Percentiles rank a stretch among this genome's conserved stretches.
These are phyloP conservation scores for Rynchops niger DNA, from an alignment of 2,113 vertebrate genomes.

Conservation along the genomic window DNA sequence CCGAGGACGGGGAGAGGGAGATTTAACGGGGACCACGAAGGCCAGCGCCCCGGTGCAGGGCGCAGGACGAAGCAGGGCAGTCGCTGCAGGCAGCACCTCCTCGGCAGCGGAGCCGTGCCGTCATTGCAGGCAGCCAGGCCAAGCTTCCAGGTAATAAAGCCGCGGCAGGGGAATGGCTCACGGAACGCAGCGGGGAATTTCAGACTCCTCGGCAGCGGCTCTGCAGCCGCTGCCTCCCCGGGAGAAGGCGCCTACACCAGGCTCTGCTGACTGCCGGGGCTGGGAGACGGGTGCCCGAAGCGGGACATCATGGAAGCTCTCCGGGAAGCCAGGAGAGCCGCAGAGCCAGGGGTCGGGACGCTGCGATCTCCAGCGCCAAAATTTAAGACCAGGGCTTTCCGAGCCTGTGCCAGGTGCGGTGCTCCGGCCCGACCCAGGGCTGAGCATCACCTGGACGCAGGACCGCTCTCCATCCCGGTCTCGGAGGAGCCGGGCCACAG, in stretches of 20 bases:
- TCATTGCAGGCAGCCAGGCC: not conserved
- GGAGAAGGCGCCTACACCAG: not conserved
- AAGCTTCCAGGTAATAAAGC: not conserved
- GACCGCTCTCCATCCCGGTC: not conserved
- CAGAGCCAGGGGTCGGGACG: not conserved
- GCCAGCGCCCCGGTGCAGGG: not conserved
- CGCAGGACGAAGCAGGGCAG: not conserved
- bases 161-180: not conserved
- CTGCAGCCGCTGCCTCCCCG: not conserved
- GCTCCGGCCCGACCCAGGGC: not conserved
- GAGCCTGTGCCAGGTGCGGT: not conserved
- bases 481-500: not conserved
- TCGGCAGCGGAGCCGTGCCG: not conserved
- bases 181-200: not conserved
- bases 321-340: not conserved
- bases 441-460: not conserved
- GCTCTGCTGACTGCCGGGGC: not conserved
- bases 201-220: not conserved
- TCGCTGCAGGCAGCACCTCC: not conserved
- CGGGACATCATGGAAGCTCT: not conserved
- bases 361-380: not conserved
- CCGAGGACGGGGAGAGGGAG: rapidly evolving
- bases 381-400: not conserved
- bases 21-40: not conserved
- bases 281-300: not conserved